Evolutionary conservation across 2,888 invertebrate species (phyloP).

Genomic region (Anaspis maculata): DNA sequence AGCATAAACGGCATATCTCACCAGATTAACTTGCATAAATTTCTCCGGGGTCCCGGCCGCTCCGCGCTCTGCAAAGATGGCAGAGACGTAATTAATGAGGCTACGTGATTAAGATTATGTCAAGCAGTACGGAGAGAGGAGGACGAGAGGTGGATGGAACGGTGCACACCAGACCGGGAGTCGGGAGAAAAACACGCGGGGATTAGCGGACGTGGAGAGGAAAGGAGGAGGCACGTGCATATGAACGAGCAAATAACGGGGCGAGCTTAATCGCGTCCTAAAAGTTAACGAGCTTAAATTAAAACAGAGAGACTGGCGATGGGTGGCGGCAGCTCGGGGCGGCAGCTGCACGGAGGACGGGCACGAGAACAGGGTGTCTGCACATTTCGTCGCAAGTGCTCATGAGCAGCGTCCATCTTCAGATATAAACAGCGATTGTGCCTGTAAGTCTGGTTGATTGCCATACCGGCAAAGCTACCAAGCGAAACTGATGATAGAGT

Average conservation of each 20-base stretch:
- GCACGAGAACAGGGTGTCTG: too few species aligned
- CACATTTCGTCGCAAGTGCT: too few species aligned
- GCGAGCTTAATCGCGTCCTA: constrained; percentile 16
- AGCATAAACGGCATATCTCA: constrained; percentile 31
- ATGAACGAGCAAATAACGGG: constrained; percentile 15
- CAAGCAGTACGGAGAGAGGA: too few species aligned
- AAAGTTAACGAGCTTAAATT: constrained; percentile 24
- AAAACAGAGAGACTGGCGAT: constrained; percentile 15
- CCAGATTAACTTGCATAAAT: constrained; percentile 39
- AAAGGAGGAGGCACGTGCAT: constrained; percentile 15
- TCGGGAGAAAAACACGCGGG: constrained; percentile 20
- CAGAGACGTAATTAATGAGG: constrained; percentile 38
- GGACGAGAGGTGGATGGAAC: too few species aligned
- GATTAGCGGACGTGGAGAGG: constrained; percentile 12
- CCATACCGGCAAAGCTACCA: too few species aligned
- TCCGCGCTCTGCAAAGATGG: constrained; percentile 33
- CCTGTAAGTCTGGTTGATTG: too few species aligned
- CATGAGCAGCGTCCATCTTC: too few species aligned
- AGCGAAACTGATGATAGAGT: too few species aligned
- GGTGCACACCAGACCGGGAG: too few species aligned
- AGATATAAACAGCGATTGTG: too few species aligned
- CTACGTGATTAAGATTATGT: constrained; percentile 41
- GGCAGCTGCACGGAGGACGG: constrained; percentile 12
- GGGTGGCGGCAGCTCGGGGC: too few species aligned
- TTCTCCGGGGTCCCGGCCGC: constrained; percentile 21